These are phyloP conservation scores for Xenus cinereus DNA, from an alignment of 2,113 vertebrate species.

Conservation along the genomic window DNA sequence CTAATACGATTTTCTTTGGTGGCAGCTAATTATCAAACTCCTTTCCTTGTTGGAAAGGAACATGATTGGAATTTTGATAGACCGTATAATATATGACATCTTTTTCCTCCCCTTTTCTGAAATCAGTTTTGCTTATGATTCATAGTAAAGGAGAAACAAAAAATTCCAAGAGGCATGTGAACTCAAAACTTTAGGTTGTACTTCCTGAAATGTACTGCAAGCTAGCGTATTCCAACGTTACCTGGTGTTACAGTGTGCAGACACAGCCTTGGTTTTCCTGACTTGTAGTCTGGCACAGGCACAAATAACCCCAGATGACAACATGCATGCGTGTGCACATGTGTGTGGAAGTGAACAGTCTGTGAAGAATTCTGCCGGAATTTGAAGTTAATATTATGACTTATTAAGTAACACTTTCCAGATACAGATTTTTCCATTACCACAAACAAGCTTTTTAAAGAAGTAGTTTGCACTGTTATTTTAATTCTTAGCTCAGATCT, in stretches of 20 bases:
- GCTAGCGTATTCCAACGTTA: not conserved
- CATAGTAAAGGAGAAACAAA: not conserved
- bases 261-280: not conserved
- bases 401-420: not conserved
- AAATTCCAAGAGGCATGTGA: not conserved
- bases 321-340: fast-evolving
- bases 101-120: not conserved
- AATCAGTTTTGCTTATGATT: not conserved
- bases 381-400: not conserved
- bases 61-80: not conserved
- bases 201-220: not conserved
- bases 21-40: not conserved
- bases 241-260: not conserved
- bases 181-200: not conserved
- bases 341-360: not conserved
- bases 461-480: not conserved
- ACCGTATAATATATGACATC: not conserved
- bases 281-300: fast-evolving
- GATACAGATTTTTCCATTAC: not conserved
- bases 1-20: not conserved
- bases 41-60: not conserved
- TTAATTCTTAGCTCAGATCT: not conserved
- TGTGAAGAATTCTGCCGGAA: not conserved
- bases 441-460: not conserved
- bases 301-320: not conserved